Base-by-base conservation (phyloP, 37 sponge, comb jelly and placozoan species). In the Ephydatia muelleri region DNA sequence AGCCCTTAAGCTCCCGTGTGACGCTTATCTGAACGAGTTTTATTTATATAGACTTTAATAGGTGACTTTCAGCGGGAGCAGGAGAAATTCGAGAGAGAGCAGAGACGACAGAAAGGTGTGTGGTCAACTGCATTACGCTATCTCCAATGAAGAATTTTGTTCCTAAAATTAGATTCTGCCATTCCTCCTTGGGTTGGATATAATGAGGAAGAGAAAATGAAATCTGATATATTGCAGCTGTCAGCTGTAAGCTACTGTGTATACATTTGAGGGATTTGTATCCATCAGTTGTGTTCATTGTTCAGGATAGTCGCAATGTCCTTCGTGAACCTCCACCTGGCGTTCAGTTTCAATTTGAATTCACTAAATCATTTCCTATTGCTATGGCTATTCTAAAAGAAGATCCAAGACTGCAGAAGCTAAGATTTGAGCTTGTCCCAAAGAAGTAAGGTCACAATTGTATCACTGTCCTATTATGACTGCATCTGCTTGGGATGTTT, bases 101-200 rank as follows among this genome's bases (percentile, higher is more conserved):
- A 82, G 49, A 77, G 82, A 68, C 57, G 84, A 80, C 76, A 80
- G 37, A 88, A 85, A 84, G 92, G 91, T 91, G 65, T 8, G 75
- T 32, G 49, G 27, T 22, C 3, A 30, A 2, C 1, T 72, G n/a
- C n/a, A n/a, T n/a, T n/a, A n/a, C n/a, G n/a, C 25, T 28, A 26
- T 4, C 77, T 37, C 37, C 28, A 22, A 1, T 38, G 2, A 2
- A 25, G 21, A 2, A 26, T 13, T 2, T 49, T 49, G 13, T 32
- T 29, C 13, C 37, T 67, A 9, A 9, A 49, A n/a, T 0, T 76
- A 88, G 95, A 95, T 84, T 82, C 92, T 16, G 84, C 90, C 33
- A 88, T 95, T 25, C 97, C 99, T 65, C 99, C 99, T 16, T 98
- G 99, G 99, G 95, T 96, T 32, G 99, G 99, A 13, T 98, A 89